Percentiles rank a stretch among this genome's conserved stretches.
Evolutionary conservation across 2,888 invertebrate genomes (phyloP).

Genomic region (Caenorhabditis virilis): DNA sequence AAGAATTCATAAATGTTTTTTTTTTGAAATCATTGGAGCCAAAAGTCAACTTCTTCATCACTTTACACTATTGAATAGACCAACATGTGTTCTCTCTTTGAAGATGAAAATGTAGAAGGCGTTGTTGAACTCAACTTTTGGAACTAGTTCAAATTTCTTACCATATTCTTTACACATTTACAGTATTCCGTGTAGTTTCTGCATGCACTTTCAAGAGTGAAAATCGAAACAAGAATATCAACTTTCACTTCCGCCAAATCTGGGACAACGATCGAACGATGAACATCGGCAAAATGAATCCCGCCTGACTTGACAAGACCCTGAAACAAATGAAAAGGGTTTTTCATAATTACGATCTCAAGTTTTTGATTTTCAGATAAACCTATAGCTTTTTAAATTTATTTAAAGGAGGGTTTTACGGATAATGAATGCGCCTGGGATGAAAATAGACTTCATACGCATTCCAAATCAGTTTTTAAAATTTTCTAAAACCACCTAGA

Average conservation of each 20-base stretch:
- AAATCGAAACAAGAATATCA: conserved; percentile 59
- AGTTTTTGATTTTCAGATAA: conserved; percentile 23
- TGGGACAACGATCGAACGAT: conserved; percentile 42
- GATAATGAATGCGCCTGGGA: too few relatives aligned
- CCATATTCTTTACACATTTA: conserved; percentile 55
- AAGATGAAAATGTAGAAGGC: neutral
- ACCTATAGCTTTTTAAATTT: too few relatives aligned
- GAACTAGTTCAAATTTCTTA: conserved; percentile 17
- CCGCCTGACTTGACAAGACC: conserved; percentile 47
- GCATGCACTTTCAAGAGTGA: conserved; percentile 65
- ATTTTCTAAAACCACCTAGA: too few relatives aligned
- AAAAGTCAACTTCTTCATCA: too few relatives aligned
- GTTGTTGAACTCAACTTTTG: neutral
- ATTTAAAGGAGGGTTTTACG: too few relatives aligned
- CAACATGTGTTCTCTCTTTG: neutral
- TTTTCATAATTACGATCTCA: neutral
- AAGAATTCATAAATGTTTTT: neutral
- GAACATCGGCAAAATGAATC: conserved; percentile 59
- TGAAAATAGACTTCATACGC: too few relatives aligned
- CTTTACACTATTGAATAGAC: too few relatives aligned
- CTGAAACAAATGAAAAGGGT: too few relatives aligned
- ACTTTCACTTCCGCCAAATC: conserved; percentile 37
- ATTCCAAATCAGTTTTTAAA: too few relatives aligned
- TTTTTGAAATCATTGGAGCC: too few relatives aligned
- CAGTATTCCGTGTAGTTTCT: conserved; percentile 55